A percentile compares a stretch with the other conserved stretches of the same genome.
phyloP scores from a whole-genome alignment of 2,888 invertebrate genomes.

The Eugnorisma glareosa region DNA sequence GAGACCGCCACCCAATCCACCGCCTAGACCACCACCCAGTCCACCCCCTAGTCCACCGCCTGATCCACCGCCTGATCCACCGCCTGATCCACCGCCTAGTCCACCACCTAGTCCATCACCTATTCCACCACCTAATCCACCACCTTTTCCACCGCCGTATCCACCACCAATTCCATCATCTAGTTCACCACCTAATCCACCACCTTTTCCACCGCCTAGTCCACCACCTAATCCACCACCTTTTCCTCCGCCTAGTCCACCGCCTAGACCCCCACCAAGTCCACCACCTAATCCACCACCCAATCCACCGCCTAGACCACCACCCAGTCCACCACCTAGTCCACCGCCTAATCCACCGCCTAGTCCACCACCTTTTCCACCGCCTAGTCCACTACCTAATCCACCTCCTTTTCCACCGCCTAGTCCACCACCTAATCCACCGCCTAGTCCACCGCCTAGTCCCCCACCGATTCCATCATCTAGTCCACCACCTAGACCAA shows the following conservation, averaged over 20 bases:
- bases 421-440: slow-evolving; percentile 29
- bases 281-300: slow-evolving; percentile 37
- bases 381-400: not conserved
- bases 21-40: not conserved
- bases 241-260: not conserved
- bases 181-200: not conserved
- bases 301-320: slow-evolving; percentile 19
- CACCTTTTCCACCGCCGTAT: not conserved
- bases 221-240: not conserved
- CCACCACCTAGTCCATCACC: slow-evolving; percentile 13
- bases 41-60: not conserved
- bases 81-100: not conserved
- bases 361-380: slow-evolving; percentile 1
- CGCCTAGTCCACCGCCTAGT: rapidly evolving
- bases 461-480: rapidly evolving
- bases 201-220: rapidly evolving
- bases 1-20: not conserved
- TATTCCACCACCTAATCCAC: not conserved
- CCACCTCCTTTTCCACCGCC: slow-evolving; percentile 23
- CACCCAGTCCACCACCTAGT: not conserved
- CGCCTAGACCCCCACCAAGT: not conserved
- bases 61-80: not conserved
- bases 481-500: rapidly evolving
- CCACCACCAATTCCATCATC: too few species aligned
- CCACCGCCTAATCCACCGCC: slow-evolving; percentile 51